phyloP scores from a whole-genome alignment of 2,113 vertebrate genomes.

The Siphamia tubifer region DNA sequence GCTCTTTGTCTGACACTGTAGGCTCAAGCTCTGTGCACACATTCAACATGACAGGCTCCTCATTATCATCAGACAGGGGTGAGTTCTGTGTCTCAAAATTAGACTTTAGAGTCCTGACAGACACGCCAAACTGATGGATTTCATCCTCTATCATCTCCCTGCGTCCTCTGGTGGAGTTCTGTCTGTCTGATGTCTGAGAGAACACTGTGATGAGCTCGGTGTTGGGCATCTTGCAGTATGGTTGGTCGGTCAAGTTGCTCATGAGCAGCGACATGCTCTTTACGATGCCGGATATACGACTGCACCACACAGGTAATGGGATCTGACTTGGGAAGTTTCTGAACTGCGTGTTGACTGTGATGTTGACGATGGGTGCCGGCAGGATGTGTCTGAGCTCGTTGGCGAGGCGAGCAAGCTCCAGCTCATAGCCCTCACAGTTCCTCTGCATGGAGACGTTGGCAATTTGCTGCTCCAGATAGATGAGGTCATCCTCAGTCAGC shows the following conservation, averaged over 20 bases:
- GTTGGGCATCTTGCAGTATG: constrained; percentile 78
- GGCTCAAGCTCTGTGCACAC: not conserved
- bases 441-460: constrained; percentile 85
- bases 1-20: constrained; percentile 8
- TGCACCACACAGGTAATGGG: constrained; percentile 88
- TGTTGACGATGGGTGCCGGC: constrained; percentile 88
- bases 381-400: constrained; percentile 88
- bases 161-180: constrained; percentile 46
- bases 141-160: constrained; percentile 83
- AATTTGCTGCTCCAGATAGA: constrained; percentile 90
- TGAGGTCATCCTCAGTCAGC: constrained; percentile 90
- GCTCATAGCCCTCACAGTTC: constrained; percentile 85
- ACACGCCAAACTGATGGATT: constrained; percentile 90
- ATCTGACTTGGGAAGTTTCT: constrained; percentile 72
- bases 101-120: constrained; percentile 85
- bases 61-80: constrained; percentile 25
- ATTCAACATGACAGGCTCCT: not conserved
- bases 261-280: constrained; percentile 90
- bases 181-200: constrained; percentile 66
- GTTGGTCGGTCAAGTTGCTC: constrained; percentile 77
- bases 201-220: constrained; percentile 79
- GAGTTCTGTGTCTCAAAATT: constrained; percentile 83
- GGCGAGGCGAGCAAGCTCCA: constrained; percentile 85
- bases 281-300: constrained; percentile 86
- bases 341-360: constrained; percentile 86